Conservation (phyloP, 2,797 vertebrate species). For the Apodemus agrarius region DNA sequence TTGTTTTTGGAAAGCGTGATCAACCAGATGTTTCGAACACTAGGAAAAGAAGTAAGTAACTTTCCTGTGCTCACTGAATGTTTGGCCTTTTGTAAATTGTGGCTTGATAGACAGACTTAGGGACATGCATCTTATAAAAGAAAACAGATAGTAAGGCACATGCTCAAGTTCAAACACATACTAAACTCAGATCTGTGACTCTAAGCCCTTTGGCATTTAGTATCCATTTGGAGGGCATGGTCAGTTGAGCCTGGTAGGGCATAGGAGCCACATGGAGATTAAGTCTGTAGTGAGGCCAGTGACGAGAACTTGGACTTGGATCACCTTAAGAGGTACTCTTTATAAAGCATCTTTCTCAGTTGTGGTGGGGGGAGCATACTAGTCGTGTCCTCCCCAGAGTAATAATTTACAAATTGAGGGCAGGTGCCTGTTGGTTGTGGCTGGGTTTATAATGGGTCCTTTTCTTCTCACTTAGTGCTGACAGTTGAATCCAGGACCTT, state of each 20-base stretch:
- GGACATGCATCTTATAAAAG: not conserved
- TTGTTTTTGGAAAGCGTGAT: constrained; percentile 95
- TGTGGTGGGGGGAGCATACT: not conserved
- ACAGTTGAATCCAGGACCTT: not conserved
- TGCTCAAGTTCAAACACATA: not conserved
- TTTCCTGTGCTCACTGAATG: constrained; percentile 5
- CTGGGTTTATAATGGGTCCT: not conserved
- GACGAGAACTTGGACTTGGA: not conserved
- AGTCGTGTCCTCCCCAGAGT: not conserved
- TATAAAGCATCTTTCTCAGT: not conserved
- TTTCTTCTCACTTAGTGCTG: not conserved
- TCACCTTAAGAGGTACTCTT: not conserved
- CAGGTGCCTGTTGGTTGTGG: not conserved
- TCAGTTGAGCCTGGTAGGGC: not conserved
- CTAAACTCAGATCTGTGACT: not conserved
- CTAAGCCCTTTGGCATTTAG: not conserved
- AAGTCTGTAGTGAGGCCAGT: not conserved
- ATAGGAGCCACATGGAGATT: not conserved
- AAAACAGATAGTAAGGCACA: not conserved
- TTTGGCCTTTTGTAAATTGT: constrained; percentile 31
- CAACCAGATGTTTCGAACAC: constrained; percentile 92
- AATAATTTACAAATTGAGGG: not conserved
- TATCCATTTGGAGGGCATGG: not conserved
- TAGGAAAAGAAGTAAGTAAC: constrained; percentile 93
- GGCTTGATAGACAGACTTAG: not conserved